A percentile compares a stretch with the other conserved stretches of the same genome.
phyloP scores from a whole-genome alignment of 1,140 invertebrate genomes.

The Bombus waltoni region DNA sequence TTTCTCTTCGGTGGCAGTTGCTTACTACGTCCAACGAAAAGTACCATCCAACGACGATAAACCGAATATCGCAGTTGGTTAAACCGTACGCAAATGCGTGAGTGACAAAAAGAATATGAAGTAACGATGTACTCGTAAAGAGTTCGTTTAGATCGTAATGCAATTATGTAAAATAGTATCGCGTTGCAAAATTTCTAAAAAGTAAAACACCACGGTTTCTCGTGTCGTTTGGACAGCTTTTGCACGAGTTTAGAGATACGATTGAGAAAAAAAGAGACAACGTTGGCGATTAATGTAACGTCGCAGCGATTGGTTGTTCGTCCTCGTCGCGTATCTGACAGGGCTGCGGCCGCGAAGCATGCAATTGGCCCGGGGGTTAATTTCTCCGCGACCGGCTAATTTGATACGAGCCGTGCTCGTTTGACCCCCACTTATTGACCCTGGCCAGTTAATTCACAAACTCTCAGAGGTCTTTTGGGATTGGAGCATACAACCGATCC shows the following conservation, averaged over 20 bases:
- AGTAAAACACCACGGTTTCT: neutral
- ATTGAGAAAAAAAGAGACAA: neutral
- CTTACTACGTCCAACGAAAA: neutral
- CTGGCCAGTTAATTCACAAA: slow-evolving; percentile 40
- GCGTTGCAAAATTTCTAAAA: neutral
- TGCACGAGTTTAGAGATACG: neutral
- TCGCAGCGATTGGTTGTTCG: neutral
- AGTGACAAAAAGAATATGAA: neutral
- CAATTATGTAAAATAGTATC: neutral
- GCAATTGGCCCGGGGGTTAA: slow-evolving; percentile 66
- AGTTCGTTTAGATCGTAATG: neutral
- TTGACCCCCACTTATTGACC: slow-evolving; percentile 63
- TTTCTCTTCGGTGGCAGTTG: neutral
- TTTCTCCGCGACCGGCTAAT: slow-evolving; percentile 65
- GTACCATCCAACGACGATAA: neutral
- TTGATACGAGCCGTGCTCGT: slow-evolving; percentile 61
- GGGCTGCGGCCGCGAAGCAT: slow-evolving; percentile 78
- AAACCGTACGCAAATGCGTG: neutral
- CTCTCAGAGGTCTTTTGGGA: slow-evolving; percentile 20
- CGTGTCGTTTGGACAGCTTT: neutral
- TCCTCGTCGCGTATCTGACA: neutral
- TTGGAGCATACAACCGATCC: neutral
- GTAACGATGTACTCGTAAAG: neutral
- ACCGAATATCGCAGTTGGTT: neutral
- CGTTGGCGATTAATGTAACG: neutral